Evolutionary conservation across 30 jellyfish, hydroid and myxozoan genomes (phyloP), one percentile per base, ranked within the genome.

Genomic region (Rhopilema esculentum): DNA sequence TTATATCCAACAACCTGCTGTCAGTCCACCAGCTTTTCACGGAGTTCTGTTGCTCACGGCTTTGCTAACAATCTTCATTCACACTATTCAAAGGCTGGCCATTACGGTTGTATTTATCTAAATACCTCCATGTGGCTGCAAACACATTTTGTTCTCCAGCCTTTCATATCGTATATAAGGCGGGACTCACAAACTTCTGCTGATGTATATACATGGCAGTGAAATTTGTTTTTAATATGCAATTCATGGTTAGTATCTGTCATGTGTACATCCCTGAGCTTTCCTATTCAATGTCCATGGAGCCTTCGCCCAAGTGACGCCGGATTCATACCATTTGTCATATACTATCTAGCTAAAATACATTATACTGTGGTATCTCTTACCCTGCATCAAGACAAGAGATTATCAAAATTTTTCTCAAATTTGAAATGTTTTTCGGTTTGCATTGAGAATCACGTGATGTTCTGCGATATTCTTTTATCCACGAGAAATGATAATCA

Each of bases 51-150:
- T 40, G 6, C 57, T 12, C 57, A 40, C 12, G 6, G 57, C 57
- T 40, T 40, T 12, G 9, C 57, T 40, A 40, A 40, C 57, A 40
- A 40, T 40, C 57, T 40, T 12, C 57, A 40, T 40, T 12, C 12
- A 40, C 57, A 12, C 12, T 12, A 66, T 66, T 66, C 77, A 66
- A 16, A 8, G 50, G 2, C 16, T 18, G 77, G 77, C 77, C 33
- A 66, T 66, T 22, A 23, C 23, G 16, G 33, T 20, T 66, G 30
- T 66, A 66, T 66, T 66, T 19, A 66, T 19, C 30, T 66, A 32
- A 66, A 66, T 23, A 23, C 1, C 50, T 66, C 16, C 77, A 9
- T 66, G 77, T 66, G 77, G 77, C 77, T 20, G 77, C 33, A 66
- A 66, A 66, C 77, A 66, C 6, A 19, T 4, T 23, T 32, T 32